These are phyloP conservation scores for Limnephilus auricula DNA, from an alignment of 2,888 invertebrate species.

Conservation along the genomic window DNA sequence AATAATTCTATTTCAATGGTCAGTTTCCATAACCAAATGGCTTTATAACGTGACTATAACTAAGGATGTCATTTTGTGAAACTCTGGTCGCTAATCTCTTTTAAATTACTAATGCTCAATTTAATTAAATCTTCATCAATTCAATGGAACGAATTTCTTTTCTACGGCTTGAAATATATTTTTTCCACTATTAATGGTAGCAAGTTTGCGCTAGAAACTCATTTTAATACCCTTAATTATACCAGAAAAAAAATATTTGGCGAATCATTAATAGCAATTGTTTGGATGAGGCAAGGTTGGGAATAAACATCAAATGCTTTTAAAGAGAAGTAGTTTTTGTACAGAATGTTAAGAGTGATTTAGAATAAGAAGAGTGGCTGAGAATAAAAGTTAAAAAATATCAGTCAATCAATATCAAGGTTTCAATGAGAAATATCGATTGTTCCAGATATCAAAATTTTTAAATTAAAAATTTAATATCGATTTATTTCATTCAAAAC, in stretches of 20 bases:
- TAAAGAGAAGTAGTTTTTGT: not conserved
- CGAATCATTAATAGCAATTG: not conserved
- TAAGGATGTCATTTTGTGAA: constrained; percentile 28
- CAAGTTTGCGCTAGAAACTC: not conserved
- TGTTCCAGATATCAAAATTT: too few species aligned
- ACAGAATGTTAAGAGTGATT: too few species aligned
- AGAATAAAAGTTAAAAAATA: too few species aligned
- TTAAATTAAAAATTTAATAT: too few species aligned
- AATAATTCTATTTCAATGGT: not conserved
- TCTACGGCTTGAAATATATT: not conserved
- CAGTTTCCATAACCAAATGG: not conserved
- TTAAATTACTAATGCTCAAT: constrained; percentile 8
- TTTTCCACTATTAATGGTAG: not conserved
- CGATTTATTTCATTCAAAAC: too few species aligned
- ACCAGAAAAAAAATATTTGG: not conserved
- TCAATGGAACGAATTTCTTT: not conserved
- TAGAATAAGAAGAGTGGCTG: too few species aligned
- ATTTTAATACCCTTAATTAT: not conserved
- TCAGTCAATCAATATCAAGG: too few species aligned
- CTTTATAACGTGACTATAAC: constrained; percentile 14
- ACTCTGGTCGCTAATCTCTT: constrained; percentile 31
- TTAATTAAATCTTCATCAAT: constrained; percentile 20
- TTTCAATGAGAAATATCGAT: too few species aligned
- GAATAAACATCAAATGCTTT: not conserved
- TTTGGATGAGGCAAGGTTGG: not conserved